These are phyloP conservation scores for Crossocerus cetratus DNA, from an alignment of 2,888 invertebrate species.

Conservation along the genomic window DNA sequence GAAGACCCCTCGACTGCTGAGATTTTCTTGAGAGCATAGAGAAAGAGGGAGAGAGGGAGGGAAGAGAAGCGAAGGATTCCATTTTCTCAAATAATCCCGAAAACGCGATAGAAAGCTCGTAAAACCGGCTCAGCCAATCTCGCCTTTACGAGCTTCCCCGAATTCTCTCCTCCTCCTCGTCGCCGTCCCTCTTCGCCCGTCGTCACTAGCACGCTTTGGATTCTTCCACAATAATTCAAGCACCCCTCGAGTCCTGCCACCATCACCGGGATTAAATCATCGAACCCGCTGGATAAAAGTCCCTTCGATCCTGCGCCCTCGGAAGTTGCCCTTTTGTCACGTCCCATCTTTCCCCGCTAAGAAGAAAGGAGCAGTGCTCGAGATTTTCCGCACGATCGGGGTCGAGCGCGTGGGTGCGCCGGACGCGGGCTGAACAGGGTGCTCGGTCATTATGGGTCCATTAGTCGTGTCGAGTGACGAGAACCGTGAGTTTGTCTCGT, in stretches of 20 bases:
- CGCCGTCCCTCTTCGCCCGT: background rate
- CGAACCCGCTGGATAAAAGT: too few relatives aligned
- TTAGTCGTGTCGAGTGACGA: constrained; percentile 61
- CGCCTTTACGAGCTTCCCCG: constrained; percentile 66
- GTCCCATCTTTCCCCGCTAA: background rate
- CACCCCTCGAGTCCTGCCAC: too few relatives aligned
- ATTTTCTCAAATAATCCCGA: constrained; percentile 73
- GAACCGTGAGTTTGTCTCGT: constrained; percentile 32
- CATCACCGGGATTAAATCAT: too few relatives aligned
- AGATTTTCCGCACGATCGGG: constrained; percentile 22
- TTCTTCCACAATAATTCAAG: too few relatives aligned
- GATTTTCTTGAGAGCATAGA: constrained; percentile 17
- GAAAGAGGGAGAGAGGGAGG: too few relatives aligned
- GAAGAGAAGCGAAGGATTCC: constrained; percentile 61
- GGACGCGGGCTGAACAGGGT: constrained; percentile 37
- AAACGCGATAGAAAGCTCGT: constrained; percentile 70
- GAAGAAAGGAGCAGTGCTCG: background rate
- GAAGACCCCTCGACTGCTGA: background rate
- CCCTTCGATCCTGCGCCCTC: too few relatives aligned
- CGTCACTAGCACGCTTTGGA: too few relatives aligned
- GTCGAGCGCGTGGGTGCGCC: constrained; percentile 21
- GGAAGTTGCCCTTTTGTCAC: too few relatives aligned
- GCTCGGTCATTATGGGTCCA: constrained; percentile 63
- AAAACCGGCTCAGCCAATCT: constrained; percentile 67
- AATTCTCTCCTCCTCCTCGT: background rate